Evolutionary conservation across 2,113 vertebrate species (phyloP), one percentile per base, ranked within the genome.

Genomic region (Onychostruthus taczanowskii): DNA sequence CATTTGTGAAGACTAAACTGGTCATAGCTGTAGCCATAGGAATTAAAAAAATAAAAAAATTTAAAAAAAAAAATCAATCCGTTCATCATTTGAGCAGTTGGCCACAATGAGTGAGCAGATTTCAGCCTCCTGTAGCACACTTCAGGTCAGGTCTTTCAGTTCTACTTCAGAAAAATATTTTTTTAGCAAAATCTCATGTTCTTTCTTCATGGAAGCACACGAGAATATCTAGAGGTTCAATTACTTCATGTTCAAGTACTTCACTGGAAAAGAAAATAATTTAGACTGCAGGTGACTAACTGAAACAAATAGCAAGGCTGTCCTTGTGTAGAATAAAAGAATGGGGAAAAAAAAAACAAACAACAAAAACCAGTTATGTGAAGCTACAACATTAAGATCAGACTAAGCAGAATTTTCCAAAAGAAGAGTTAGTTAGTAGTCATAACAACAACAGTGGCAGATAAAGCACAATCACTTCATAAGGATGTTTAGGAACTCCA

Each of bases 291-390:
- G 28, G 37, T 89, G 53, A 69, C 35, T 78, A 27, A 66, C n/a
- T 58, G 46, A 92, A 94, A 56, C 37, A 87, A 89, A 70, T 8
- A 91, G 49, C 46, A 78, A 33, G 11, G 7, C 15, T 82, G 62
- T 68, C 44, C 49, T 31, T 19, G 12, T 50, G 30, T 11, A 87
- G 16, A 56, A 56, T 21, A 18, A 64, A 92, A 82, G 35, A 31
- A 23, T 1, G 2, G 5, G 22, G 37, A 37, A 37, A 37, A 5
- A 0, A 10, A 11, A 56, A 64, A 28, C 1, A 39, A 63, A 21
- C 16, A 63, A 49, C 10, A 64, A 81, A 76, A 80, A 43, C 0
- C 31, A 81, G 52, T 19, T 21, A 20, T 7, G 30, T 6, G 6
- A 90, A 76, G 20, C 61, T 41, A 62, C 35, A 77, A 46, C 6